These are phyloP conservation scores for Carduelis carduelis DNA, from an alignment of 2,797 vertebrate species.

Conservation along the genomic window DNA sequence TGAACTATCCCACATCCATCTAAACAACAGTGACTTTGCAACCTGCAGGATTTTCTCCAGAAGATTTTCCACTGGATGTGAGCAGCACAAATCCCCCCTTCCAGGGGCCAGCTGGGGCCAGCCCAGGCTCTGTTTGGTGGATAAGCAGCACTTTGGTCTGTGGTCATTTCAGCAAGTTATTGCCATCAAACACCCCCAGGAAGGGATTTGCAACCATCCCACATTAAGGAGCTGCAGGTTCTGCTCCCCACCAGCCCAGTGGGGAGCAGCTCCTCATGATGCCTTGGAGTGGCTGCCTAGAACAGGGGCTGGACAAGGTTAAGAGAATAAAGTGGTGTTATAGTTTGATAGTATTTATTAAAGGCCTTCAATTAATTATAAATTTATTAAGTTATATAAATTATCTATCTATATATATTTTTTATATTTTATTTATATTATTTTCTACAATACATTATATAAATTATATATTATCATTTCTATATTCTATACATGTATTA, in stretches of 20 bases:
- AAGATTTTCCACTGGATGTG: not conserved
- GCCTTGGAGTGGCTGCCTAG: not conserved
- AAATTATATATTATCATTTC: too few species aligned
- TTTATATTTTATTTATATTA: not conserved
- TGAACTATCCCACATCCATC: constrained; percentile 34
- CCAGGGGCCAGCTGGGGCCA: not conserved
- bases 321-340: not conserved
- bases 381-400: not conserved
- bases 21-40: not conserved
- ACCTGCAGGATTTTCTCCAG: not conserved
- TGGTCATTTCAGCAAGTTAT: not conserved
- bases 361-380: not conserved
- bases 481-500: not conserved
- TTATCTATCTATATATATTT: too few species aligned
- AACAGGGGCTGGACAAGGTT: not conserved
- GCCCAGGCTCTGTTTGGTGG: not conserved
- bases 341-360: not conserved
- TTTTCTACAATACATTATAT: too few species aligned
- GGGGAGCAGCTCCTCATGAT: not conserved
- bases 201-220: not conserved
- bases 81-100: not conserved
- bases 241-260: not conserved
- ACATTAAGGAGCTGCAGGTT: not conserved
- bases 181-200: not conserved
- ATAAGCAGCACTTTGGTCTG: not conserved